Percentiles rank a stretch among this genome's conserved stretches.
These are phyloP conservation scores for Plebejus melissa DNA, from an alignment of 2,888 invertebrate species.

Conservation along the genomic window DNA sequence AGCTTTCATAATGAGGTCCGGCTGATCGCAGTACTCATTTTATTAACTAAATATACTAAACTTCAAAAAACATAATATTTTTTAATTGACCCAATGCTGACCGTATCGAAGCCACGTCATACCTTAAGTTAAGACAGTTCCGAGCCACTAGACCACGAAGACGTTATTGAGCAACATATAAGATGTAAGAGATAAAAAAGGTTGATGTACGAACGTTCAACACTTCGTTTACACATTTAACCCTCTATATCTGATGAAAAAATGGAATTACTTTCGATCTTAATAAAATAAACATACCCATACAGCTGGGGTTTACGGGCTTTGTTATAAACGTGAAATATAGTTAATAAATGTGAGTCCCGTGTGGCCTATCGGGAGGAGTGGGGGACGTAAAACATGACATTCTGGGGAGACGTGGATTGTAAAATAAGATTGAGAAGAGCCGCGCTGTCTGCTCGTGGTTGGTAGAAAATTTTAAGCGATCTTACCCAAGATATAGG, in stretches of 20 bases:
- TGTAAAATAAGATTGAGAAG: slow-evolving; percentile 64
- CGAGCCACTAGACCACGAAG: too few relatives aligned
- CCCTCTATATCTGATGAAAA: slow-evolving; percentile 17
- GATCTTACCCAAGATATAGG: slow-evolving; percentile 35
- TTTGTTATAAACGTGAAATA: slow-evolving; percentile 23
- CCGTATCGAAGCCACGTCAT: too few relatives aligned
- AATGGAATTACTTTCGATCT: slow-evolving; percentile 15
- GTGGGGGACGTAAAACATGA: slow-evolving; percentile 47
- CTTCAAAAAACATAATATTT: too few relatives aligned
- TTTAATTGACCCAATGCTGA: too few relatives aligned
- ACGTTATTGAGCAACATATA: background rate
- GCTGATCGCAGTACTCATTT: too few relatives aligned
- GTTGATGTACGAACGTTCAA: background rate
- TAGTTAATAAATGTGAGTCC: slow-evolving; percentile 21
- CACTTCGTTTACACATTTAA: background rate
- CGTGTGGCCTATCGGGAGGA: background rate
- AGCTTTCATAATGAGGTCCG: too few relatives aligned
- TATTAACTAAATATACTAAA: too few relatives aligned
- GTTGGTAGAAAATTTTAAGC: slow-evolving; percentile 48
- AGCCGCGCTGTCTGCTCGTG: slow-evolving; percentile 49
- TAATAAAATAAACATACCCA: slow-evolving; percentile 25
- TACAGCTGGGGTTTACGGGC: background rate
- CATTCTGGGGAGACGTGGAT: slow-evolving; percentile 54
- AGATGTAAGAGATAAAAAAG: background rate
- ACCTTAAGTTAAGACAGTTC: too few relatives aligned